Conservation (phyloP, 2,888 invertebrate species). For the Chaitophorus viminalis region DNA sequence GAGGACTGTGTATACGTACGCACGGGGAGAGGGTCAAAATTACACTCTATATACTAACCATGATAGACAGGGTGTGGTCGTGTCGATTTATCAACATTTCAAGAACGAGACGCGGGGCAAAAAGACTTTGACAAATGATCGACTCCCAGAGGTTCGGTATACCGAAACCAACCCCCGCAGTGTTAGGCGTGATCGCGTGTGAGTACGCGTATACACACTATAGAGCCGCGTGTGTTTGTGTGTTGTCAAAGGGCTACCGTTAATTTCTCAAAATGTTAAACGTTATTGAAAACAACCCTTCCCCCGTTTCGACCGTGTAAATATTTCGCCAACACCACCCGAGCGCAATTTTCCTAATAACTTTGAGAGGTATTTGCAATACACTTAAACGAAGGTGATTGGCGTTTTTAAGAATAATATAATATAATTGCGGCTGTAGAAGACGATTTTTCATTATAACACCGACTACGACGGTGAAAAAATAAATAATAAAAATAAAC, state of each 20-base stretch:
- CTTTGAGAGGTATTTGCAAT: slow-evolving; percentile 59
- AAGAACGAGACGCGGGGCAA: slow-evolving; percentile 39
- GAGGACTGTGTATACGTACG: background rate
- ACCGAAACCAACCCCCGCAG: background rate
- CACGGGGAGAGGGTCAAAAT: slow-evolving; percentile 30
- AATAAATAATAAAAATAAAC: background rate
- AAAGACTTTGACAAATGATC: slow-evolving; percentile 62
- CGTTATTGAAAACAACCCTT: slow-evolving; percentile 62
- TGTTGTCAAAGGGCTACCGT: slow-evolving; percentile 58
- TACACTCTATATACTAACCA: slow-evolving; percentile 45
- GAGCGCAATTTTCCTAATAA: slow-evolving; percentile 58
- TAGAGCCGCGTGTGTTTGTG: background rate
- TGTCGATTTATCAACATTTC: slow-evolving; percentile 62
- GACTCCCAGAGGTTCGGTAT: slow-evolving; percentile 39
- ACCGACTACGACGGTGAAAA: background rate
- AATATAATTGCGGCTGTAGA: background rate
- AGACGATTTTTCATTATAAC: slow-evolving; percentile 56
- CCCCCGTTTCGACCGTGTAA: slow-evolving; percentile 49
- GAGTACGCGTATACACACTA: background rate
- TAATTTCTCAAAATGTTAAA: slow-evolving; percentile 62
- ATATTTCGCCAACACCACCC: slow-evolving; percentile 57
- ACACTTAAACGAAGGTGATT: slow-evolving; percentile 48
- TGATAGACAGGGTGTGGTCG: slow-evolving; percentile 59
- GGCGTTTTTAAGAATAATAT: slow-evolving; percentile 55
- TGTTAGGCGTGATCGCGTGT: background rate